Conservation (phyloP, 2,797 vertebrate species). For the Bucorvus abyssinicus region DNA sequence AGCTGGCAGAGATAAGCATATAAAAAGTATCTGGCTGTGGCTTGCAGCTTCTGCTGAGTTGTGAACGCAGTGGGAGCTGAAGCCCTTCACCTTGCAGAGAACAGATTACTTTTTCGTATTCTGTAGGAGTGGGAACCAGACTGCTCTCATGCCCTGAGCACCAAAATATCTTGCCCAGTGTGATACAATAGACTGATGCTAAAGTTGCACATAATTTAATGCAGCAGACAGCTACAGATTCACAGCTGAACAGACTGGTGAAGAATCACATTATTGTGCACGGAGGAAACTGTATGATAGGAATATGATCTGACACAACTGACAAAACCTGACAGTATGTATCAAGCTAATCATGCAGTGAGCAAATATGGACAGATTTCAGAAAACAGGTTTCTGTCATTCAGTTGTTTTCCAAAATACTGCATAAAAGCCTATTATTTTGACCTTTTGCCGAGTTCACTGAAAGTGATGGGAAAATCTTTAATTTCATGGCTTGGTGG, state of each 20-base stretch:
- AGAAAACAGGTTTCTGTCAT: neutral
- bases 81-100: neutral
- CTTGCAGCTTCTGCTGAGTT: neutral
- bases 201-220: neutral
- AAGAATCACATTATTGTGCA: neutral
- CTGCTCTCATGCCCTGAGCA: neutral
- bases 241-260: slow-evolving; percentile 10
- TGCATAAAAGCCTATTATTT: neutral
- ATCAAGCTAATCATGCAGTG: slow-evolving; percentile 46
- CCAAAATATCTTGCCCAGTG: neutral
- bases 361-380: neutral
- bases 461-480: neutral
- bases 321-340: slow-evolving; percentile 42
- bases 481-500: neutral
- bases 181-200: neutral
- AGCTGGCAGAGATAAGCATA: neutral
- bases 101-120: neutral
- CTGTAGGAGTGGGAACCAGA: neutral
- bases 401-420: slow-evolving; percentile 23
- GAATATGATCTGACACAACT: slow-evolving; percentile 39
- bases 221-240: neutral
- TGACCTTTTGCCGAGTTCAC: neutral
- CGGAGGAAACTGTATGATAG: slow-evolving; percentile 11
- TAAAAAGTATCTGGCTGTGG: neutral
- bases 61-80: neutral